phyloP scores from a whole-genome alignment of 2,113 vertebrate genomes.

The Lamprologus speciosus region DNA sequence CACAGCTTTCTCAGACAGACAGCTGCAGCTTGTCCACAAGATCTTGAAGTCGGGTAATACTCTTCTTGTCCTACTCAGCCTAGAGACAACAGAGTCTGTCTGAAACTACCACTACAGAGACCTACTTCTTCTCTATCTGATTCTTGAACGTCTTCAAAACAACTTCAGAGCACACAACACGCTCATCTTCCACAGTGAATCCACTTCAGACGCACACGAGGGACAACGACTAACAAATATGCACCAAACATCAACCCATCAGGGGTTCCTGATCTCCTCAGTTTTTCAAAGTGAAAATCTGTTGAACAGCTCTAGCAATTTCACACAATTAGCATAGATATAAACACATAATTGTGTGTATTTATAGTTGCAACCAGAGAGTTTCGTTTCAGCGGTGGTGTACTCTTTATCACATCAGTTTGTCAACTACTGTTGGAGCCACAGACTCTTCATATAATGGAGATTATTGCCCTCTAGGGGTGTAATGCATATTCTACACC shows the following conservation, averaged over 20 bases:
- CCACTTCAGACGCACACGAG: neutral
- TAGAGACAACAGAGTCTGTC: constrained; percentile 7
- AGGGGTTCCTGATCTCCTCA: neutral
- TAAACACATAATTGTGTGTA: neutral
- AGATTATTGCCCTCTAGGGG: constrained; percentile 47
- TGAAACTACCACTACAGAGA: neutral
- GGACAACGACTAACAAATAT: neutral
- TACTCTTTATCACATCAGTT: neutral
- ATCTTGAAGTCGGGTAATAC: constrained; percentile 66
- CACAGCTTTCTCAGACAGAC: constrained; percentile 67
- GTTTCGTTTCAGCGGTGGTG: neutral
- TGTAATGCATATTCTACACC: neutral
- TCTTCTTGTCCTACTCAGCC: constrained; percentile 75
- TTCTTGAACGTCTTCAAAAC: neutral
- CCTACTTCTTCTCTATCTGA: neutral
- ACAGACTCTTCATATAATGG: neutral
- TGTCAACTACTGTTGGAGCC: neutral
- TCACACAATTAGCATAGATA: neutral
- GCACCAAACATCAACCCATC: neutral
- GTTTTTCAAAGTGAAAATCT: neutral
- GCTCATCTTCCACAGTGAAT: neutral
- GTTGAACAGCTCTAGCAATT: neutral
- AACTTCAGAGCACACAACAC: neutral
- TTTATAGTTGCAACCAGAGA: neutral
- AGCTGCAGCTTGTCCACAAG: constrained; percentile 76